Conservation (phyloP, 2,797 vertebrate species). For the Geotria australis region DNA sequence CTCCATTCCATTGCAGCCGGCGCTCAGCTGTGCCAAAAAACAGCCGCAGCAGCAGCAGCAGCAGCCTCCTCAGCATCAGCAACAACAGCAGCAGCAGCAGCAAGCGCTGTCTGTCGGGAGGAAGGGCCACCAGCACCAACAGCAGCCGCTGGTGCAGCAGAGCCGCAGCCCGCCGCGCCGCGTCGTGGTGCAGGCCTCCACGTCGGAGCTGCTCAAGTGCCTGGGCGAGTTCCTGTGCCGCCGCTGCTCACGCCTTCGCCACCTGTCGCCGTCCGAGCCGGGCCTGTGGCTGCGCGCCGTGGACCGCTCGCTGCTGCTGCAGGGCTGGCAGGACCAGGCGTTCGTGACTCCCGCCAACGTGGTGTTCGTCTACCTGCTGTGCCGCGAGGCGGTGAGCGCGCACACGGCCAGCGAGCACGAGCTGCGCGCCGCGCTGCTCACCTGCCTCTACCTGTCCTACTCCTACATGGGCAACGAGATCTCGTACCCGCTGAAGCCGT, state of each 20-base stretch:
- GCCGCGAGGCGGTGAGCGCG: constrained; percentile 28
- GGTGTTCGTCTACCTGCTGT: constrained; percentile 45
- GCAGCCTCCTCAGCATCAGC: too few relatives aligned
- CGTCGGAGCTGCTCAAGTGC: constrained; percentile 34
- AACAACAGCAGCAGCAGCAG: too few relatives aligned
- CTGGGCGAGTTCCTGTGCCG: constrained; percentile 31
- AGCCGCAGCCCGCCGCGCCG: constrained; percentile 13
- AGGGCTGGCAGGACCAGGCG: constrained; percentile 48
- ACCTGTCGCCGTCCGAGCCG: constrained; percentile 21
- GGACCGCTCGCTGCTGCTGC: constrained; percentile 31
- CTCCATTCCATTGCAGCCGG: too few relatives aligned
- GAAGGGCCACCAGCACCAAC: too few relatives aligned
- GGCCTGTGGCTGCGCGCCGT: constrained; percentile 32
- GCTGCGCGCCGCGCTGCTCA: constrained; percentile 28
- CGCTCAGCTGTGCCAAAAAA: too few relatives aligned
- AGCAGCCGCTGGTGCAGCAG: background rate
- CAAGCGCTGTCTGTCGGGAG: too few relatives aligned
- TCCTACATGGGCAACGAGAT: constrained; percentile 24
- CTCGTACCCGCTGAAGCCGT: constrained; percentile 27
- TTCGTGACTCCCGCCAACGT: constrained; percentile 42
- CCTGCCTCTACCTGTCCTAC: constrained; percentile 25
- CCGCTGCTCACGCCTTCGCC: constrained; percentile 30
- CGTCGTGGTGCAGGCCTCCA: constrained; percentile 34
- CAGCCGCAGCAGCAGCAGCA: too few relatives aligned
- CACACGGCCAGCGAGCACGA: constrained; percentile 23